Evolutionary conservation across 1,140 invertebrate genomes (phyloP).

Genomic region (Solen grandis): DNA sequence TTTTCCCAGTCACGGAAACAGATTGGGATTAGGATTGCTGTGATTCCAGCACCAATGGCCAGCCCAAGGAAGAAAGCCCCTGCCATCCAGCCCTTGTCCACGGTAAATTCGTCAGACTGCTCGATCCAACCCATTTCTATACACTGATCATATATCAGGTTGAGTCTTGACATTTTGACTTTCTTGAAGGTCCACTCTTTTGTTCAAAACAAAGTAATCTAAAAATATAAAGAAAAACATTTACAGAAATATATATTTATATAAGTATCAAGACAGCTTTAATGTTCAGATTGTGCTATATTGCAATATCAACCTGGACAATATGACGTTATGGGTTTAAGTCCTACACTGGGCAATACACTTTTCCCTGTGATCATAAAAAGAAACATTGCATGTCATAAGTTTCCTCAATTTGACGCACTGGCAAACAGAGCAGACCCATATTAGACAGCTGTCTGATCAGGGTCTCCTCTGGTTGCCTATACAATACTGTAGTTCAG

Average conservation of each 20-base stretch:
- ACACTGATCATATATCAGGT: conserved; percentile 37
- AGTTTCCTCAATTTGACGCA: no score
- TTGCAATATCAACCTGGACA: background rate
- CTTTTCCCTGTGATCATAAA: no score
- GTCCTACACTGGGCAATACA: no score
- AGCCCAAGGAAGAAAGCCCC: conserved; percentile 69
- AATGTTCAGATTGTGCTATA: background rate
- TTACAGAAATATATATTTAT: background rate
- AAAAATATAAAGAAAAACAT: background rate
- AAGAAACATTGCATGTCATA: no score
- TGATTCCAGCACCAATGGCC: conserved; percentile 54
- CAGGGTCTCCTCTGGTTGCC: no score
- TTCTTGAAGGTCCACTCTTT: background rate
- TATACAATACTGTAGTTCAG: no score
- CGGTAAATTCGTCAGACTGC: conserved; percentile 53
- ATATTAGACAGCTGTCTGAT: no score
- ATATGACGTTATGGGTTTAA: background rate
- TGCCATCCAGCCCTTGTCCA: conserved; percentile 64
- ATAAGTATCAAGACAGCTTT: background rate
- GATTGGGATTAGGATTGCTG: conserved; percentile 52
- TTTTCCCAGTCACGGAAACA: conserved; percentile 63
- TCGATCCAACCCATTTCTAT: conserved; percentile 43
- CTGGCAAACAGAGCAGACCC: no score
- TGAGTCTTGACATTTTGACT: background rate
- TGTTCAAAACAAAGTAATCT: background rate